These are phyloP conservation scores for Spilarctia lutea DNA, from an alignment of 2,888 invertebrate species.

Conservation along the genomic window DNA sequence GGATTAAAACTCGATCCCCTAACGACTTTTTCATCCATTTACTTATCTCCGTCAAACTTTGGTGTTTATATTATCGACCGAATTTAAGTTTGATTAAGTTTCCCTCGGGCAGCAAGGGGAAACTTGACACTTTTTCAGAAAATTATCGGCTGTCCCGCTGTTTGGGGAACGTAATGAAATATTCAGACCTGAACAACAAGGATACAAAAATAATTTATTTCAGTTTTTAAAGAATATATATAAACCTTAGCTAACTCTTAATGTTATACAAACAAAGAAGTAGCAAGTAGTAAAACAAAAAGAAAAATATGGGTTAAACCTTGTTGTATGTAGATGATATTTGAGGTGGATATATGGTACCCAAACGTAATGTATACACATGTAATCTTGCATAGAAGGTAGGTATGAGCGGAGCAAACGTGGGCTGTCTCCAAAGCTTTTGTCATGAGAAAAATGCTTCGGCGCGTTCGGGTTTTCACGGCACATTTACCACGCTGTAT, in stretches of 20 bases:
- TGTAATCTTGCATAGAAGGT: conserved; percentile 49
- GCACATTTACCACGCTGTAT: conserved; percentile 78
- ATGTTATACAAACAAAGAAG: neutral
- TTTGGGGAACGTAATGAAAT: conserved; percentile 26
- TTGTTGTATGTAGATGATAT: conserved; percentile 27
- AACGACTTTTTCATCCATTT: conserved; percentile 76
- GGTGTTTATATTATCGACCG: conserved; percentile 79
- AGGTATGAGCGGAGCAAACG: conserved; percentile 61
- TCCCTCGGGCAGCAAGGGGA: conserved; percentile 62
- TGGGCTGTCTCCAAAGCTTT: conserved; percentile 73
- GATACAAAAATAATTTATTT: conserved; percentile 18
- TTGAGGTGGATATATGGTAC: conserved; percentile 17
- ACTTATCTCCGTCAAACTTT: conserved; percentile 78
- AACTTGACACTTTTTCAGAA: conserved; percentile 48
- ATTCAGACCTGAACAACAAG: conserved; percentile 26
- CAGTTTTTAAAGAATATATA: neutral
- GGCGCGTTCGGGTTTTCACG: conserved; percentile 78
- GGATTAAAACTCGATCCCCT: conserved; percentile 78
- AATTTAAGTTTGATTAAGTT: conserved; percentile 82
- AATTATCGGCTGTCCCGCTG: conserved; percentile 26
- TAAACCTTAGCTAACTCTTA: neutral
- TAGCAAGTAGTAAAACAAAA: conserved; percentile 9
- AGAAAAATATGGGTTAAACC: conserved; percentile 11
- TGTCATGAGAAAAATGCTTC: conserved; percentile 79
- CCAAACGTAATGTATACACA: conserved; percentile 28